Base-by-base conservation (phyloP, 2,113 vertebrate species). In the Puntigrus tetrazona region DNA sequence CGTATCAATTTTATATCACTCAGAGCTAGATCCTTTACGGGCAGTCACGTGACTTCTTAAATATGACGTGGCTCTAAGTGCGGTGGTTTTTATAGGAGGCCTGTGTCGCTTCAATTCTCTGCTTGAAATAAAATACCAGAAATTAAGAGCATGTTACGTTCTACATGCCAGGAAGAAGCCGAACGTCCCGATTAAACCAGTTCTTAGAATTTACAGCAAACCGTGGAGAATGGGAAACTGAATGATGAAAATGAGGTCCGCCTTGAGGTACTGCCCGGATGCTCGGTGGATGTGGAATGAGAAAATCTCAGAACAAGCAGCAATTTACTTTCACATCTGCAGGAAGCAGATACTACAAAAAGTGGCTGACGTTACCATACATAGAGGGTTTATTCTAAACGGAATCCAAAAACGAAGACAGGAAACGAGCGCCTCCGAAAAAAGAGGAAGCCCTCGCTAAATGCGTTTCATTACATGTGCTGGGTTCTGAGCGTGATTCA, bases 1-100 rank as follows among this genome's bases (percentile, higher is more conserved):
- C 41, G 7, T 77, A 87, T 90, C 43, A 82, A 59, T 87, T 84
- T 73, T 87, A 73, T 75, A 90, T 87, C 76, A 90, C 43, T 52
- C 63, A 45, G 25, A 22, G 55, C 74, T 59, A 73, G 79, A n/a
- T 77, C 38, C 47, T 70, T 88, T 87, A 85, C 77, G 76, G 72
- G 80, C 78, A 88, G 82, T 72, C 88, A 88, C 80, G 47, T 88
- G 89, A 83, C 82, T 85, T 76, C 59, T 72, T 25, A 80, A 29
- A 88, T 55, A 16, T 81, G 72, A 87, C 80, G 78, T 84, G 43
- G 50, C 29, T 38, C 20, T 29, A 38, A 74, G 29, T 83, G 87
- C 59, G 31, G 16, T 18, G 25, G 45, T 1, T 59, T 25, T 81
- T 61, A 74, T 59, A 45, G 25, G 22, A 78, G 7, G 10, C 63